Evolutionary conservation across 2,113 vertebrate species (phyloP).

Genomic region (Melanocharis versteri): DNA sequence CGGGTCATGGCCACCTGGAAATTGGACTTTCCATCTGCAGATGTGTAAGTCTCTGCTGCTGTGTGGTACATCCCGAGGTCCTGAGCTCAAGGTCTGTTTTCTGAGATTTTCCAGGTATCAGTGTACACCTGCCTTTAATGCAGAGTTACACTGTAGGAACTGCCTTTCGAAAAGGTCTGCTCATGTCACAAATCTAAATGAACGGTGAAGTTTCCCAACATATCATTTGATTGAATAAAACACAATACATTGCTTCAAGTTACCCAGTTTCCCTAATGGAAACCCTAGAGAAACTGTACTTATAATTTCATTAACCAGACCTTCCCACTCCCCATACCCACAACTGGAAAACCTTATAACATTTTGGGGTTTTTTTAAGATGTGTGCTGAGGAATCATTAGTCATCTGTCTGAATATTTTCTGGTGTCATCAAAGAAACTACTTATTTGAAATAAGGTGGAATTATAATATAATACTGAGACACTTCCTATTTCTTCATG

Average conservation of each 20-base stretch:
- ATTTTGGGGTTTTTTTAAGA: neutral
- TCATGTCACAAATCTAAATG: neutral
- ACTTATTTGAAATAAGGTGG: neutral
- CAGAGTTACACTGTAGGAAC: neutral
- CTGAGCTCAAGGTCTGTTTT: neutral
- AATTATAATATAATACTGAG: neutral
- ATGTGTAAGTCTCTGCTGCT: neutral
- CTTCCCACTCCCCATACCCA: neutral
- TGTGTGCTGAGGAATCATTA: neutral
- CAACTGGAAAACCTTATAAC: neutral
- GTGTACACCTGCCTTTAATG: neutral
- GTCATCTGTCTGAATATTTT: neutral
- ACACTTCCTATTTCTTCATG: neutral
- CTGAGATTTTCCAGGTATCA: neutral
- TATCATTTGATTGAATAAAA: neutral
- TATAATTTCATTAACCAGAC: neutral
- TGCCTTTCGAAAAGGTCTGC: neutral
- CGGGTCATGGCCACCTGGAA: neutral
- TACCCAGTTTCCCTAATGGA: neutral
- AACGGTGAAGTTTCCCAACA: neutral
- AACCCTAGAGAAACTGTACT: neutral
- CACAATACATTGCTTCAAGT: neutral
- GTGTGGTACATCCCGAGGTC: fast-evolving
- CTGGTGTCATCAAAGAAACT: neutral
- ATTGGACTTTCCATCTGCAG: neutral